Conservation (phyloP, 2,113 vertebrate genomes). For the Ovis canadensis region DNA sequence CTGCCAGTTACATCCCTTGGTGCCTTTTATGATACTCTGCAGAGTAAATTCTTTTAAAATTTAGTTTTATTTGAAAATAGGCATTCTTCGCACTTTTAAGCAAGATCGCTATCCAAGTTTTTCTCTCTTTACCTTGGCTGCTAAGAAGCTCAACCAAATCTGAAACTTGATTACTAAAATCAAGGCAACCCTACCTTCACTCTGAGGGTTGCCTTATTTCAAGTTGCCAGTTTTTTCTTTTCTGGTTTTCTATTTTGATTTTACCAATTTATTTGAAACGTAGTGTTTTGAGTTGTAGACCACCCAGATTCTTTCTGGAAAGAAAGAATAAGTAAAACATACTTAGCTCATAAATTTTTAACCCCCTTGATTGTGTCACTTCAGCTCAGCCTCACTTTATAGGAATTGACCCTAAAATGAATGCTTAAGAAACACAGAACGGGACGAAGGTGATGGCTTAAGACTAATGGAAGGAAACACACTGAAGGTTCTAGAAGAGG, state of each 20-base stretch:
- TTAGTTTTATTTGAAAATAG: neutral
- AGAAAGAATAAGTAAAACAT: constrained; percentile 17
- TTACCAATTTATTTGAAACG: constrained; percentile 18
- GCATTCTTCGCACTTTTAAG: neutral
- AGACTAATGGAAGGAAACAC: neutral
- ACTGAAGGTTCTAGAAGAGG: neutral
- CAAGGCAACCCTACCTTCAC: neutral
- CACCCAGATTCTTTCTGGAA: constrained; percentile 32
- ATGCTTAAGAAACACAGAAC: neutral
- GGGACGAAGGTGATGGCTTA: neutral
- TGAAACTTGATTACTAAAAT: neutral
- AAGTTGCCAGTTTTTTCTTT: neutral
- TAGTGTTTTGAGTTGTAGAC: neutral
- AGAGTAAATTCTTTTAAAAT: neutral
- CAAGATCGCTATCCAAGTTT: neutral
- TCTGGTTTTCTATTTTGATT: constrained; percentile 25
- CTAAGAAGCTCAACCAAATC: constrained; percentile 23
- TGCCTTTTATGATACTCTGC: neutral
- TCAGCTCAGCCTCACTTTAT: neutral
- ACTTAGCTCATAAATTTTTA: constrained; percentile 9
- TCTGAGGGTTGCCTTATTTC: neutral
- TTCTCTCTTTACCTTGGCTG: constrained; percentile 1
- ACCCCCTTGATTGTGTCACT: constrained; percentile 11
- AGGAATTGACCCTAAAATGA: neutral
- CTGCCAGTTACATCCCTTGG: neutral